Percentiles rank a stretch among this genome's conserved stretches.
Evolutionary conservation across 1,140 invertebrate species (phyloP).

Genomic region (Hylyphantes graminicola): DNA sequence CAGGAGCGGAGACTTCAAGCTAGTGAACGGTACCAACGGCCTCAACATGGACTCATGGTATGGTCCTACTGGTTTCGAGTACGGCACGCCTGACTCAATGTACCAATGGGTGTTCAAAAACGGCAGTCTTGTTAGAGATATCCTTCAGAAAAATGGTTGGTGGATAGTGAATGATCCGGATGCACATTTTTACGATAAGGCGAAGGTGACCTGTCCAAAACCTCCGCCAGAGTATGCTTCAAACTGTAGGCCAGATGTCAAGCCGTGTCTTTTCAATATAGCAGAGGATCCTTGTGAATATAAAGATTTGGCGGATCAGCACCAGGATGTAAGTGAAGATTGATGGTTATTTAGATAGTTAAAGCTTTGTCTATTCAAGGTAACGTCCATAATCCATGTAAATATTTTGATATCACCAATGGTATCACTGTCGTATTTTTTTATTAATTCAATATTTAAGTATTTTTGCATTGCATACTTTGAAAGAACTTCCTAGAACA

Average conservation of each 20-base stretch:
- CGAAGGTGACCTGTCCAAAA: not conserved
- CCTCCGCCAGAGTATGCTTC: constrained; percentile 9
- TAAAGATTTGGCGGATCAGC: constrained; percentile 65
- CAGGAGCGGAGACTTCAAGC: constrained; percentile 81
- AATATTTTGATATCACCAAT: too few relatives aligned
- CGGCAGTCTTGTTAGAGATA: constrained; percentile 61
- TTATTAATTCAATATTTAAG: too few relatives aligned
- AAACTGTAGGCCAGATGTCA: constrained; percentile 15
- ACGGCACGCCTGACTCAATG: not conserved
- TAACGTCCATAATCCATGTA: too few relatives aligned
- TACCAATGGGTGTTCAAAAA: constrained; percentile 48
- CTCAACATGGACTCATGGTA: constrained; percentile 48
- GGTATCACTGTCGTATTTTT: too few relatives aligned
- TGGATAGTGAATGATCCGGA: constrained; percentile 15
- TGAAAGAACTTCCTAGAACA: too few relatives aligned
- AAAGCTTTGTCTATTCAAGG: too few relatives aligned
- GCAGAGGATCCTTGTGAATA: constrained; percentile 68
- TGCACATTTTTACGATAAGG: not conserved
- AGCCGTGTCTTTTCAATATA: constrained; percentile 63
- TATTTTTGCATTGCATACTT: too few relatives aligned
- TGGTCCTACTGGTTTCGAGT: constrained; percentile 14
- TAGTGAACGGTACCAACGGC: constrained; percentile 76
- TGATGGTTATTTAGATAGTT: too few relatives aligned
- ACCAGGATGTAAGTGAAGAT: constrained; percentile 59
- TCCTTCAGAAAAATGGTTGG: constrained; percentile 62